Percentiles rank a stretch among this genome's conserved stretches.
Conservation (phyloP, 2,113 vertebrate genomes). For the Antidorcas marsupialis region DNA sequence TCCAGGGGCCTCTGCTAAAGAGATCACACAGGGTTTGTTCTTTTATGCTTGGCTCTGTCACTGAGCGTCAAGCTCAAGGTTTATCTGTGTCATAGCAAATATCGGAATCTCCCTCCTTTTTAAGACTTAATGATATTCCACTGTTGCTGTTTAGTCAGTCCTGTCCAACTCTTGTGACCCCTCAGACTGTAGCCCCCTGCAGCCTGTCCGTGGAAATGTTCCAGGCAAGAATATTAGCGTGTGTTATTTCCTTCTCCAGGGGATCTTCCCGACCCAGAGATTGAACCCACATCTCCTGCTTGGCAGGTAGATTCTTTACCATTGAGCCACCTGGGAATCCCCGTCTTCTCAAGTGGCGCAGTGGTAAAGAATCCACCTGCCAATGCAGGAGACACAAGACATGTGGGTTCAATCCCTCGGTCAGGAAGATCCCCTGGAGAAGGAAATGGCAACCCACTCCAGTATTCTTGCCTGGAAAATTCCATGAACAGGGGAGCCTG, state of each 20-base stretch:
- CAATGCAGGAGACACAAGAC: background rate
- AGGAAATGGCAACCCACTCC: background rate
- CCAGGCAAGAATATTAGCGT: background rate
- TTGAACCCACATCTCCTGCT: background rate
- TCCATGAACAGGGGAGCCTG: background rate
- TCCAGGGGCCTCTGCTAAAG: fast-evolving
- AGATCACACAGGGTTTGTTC: fast-evolving
- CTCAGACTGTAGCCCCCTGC: background rate
- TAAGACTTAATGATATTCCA: background rate
- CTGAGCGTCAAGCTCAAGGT: fast-evolving
- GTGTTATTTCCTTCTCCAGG: background rate
- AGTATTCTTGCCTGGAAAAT: background rate
- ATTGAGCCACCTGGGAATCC: background rate
- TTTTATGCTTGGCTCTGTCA: background rate
- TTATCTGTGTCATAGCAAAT: fast-evolving
- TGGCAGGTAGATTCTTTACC: background rate
- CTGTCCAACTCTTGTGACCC: background rate
- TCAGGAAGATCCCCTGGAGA: background rate
- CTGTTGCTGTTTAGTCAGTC: background rate
- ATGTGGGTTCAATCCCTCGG: background rate
- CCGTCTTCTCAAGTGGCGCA: background rate
- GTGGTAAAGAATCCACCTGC: background rate
- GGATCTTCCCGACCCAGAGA: background rate
- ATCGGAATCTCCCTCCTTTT: background rate
- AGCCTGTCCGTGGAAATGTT: background rate